Evolutionary conservation across 2,888 invertebrate species (phyloP).

Genomic region (Cetonia aurata): DNA sequence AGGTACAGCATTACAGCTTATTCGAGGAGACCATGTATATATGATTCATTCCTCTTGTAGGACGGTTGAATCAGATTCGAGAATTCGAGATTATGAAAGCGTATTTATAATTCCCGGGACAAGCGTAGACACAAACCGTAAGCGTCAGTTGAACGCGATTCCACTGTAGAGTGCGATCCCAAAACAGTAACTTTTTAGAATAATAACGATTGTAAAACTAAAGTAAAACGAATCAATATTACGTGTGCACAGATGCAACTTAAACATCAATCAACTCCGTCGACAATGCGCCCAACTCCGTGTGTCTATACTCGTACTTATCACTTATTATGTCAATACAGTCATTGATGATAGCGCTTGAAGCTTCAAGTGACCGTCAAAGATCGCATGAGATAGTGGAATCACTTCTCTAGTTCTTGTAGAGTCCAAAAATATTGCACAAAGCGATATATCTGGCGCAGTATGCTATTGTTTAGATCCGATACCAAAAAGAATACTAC

Average conservation of each 20-base stretch:
- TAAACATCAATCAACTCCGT: background rate
- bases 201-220: slow-evolving; percentile 1
- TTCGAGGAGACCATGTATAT: slow-evolving; percentile 19
- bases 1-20: slow-evolving; percentile 6
- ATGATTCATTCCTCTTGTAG: slow-evolving; percentile 62
- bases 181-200: slow-evolving; percentile 11
- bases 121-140: slow-evolving; percentile 75
- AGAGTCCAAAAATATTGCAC: slow-evolving; percentile 61
- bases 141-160: slow-evolving; percentile 62
- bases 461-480: slow-evolving; percentile 9
- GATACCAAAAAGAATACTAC: background rate
- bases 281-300: background rate
- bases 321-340: too few species aligned
- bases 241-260: background rate
- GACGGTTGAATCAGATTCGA: slow-evolving; percentile 73
- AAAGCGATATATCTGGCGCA: slow-evolving; percentile 1
- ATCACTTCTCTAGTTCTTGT: slow-evolving; percentile 58
- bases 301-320: background rate
- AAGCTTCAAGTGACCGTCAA: slow-evolving; percentile 3
- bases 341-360: background rate
- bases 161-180: slow-evolving; percentile 64
- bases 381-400: slow-evolving; percentile 60
- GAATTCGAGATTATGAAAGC: slow-evolving; percentile 78
- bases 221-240: background rate
- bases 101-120: slow-evolving; percentile 80